These are phyloP conservation scores for Neostethus bicornis DNA, from an alignment of 2,797 vertebrate genomes.

Conservation along the genomic window DNA sequence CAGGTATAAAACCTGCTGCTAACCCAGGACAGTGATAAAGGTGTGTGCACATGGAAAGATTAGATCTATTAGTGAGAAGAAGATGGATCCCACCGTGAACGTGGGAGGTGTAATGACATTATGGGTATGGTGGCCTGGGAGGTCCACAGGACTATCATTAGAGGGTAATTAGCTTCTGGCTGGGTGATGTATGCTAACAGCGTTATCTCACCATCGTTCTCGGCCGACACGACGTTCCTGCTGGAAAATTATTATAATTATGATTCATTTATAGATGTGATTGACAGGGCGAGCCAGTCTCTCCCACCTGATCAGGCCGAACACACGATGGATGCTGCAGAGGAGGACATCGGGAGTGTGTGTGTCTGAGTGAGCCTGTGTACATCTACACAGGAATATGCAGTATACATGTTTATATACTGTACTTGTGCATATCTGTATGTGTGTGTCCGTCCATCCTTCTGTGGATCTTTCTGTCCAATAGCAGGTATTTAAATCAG, in stretches of 20 bases:
- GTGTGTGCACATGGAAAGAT: slow-evolving; percentile 4
- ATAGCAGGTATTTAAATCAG: too few relatives aligned
- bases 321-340: too few relatives aligned
- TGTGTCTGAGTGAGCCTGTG: too few relatives aligned
- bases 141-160: slow-evolving; percentile 61
- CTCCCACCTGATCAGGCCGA: slow-evolving; percentile 29
- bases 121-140: slow-evolving; percentile 57
- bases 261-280: slow-evolving; percentile 67
- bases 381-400: too few relatives aligned
- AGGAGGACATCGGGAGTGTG: too few relatives aligned
- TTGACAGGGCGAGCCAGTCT: slow-evolving; percentile 47
- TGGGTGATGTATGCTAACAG: slow-evolving; percentile 42
- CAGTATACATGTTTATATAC: too few relatives aligned
- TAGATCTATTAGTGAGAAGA: background rate
- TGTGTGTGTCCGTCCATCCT: too few relatives aligned
- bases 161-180: slow-evolving; percentile 56
- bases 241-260: slow-evolving; percentile 71
- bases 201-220: slow-evolving; percentile 48
- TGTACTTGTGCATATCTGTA: too few relatives aligned
- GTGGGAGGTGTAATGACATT: slow-evolving; percentile 59
- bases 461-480: too few relatives aligned
- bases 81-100: slow-evolving; percentile 14
- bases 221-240: slow-evolving; percentile 40
- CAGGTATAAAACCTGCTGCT: too few relatives aligned
- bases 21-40: too few relatives aligned